A percentile compares a stretch with the other conserved stretches of the same genome.
These are phyloP conservation scores for Telmatherina bonti DNA, from an alignment of 2,797 vertebrate species.

Conservation along the genomic window DNA sequence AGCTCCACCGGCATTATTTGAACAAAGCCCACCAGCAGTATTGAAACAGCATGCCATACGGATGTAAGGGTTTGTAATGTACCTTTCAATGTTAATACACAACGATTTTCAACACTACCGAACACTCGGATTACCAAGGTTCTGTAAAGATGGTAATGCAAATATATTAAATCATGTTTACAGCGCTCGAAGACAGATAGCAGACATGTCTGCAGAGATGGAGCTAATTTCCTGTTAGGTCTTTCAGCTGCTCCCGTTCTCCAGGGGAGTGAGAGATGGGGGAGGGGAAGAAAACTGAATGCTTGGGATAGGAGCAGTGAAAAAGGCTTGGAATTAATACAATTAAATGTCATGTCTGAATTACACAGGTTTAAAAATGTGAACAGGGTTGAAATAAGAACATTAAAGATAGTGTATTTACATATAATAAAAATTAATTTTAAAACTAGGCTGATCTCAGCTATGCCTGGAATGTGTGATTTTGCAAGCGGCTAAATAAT, in stretches of 20 bases:
- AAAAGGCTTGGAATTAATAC: constrained; percentile 10
- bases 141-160: constrained; percentile 50
- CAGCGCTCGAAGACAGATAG: constrained; percentile 41
- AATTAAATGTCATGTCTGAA: neutral
- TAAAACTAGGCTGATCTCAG: neutral
- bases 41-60: neutral
- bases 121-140: constrained; percentile 5
- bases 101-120: constrained; percentile 1
- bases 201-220: constrained; percentile 59
- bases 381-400: too few relatives aligned
- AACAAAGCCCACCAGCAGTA: constrained; percentile 3
- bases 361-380: neutral
- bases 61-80: neutral
- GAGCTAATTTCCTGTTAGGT: constrained; percentile 72
- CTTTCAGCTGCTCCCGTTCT: constrained; percentile 77
- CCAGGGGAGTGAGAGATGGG: constrained; percentile 49
- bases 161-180: constrained; percentile 67
- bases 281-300: constrained; percentile 52
- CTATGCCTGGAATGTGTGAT: neutral
- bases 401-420: neutral
- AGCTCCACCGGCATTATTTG: constrained; percentile 7
- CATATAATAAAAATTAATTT: neutral
- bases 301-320: constrained; percentile 27
- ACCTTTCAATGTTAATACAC: neutral
- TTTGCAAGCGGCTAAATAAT: neutral